phyloP scores from a whole-genome alignment of 92 coral and sea anemone genomes.

The Montipora capitata region DNA sequence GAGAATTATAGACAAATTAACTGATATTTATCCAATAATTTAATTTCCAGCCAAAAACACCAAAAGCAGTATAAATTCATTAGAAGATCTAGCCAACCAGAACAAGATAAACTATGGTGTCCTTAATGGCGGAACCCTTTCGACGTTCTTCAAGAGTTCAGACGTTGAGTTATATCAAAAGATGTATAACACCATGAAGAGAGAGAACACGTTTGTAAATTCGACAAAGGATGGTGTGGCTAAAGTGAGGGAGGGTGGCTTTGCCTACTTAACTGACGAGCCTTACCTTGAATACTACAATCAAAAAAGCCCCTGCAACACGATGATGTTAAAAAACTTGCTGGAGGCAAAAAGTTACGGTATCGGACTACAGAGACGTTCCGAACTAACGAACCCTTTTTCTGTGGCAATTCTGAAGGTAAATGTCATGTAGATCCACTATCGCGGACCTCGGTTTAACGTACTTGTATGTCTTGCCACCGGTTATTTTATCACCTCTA shows the following conservation, averaged over 20 bases:
- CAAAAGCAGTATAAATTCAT: constrained; percentile 82
- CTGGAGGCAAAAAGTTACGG: constrained; percentile 98
- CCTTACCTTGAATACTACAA: constrained; percentile 94
- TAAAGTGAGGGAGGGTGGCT: constrained; percentile 82
- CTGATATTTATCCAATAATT: not conserved
- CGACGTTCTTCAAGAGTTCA: constrained; percentile 85
- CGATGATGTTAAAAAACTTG: constrained; percentile 87
- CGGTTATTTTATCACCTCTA: no score
- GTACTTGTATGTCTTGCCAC: no score
- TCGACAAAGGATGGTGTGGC: constrained; percentile 80
- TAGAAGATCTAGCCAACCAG: constrained; percentile 91
- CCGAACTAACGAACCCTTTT: constrained; percentile 90
- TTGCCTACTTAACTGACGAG: constrained; percentile 95
- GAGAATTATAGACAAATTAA: no score
- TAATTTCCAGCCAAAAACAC: constrained; percentile 82
- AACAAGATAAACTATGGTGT: constrained; percentile 89
- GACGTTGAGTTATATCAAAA: constrained; percentile 72
- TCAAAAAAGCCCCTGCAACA: constrained; percentile 84
- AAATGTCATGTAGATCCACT: not conserved
- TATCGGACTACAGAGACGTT: constrained; percentile 86
- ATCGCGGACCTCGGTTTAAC: no score
- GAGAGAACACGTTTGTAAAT: constrained; percentile 67
- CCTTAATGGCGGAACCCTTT: constrained; percentile 84
- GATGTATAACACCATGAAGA: constrained; percentile 83
- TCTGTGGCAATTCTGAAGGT: constrained; percentile 92